Evolutionary conservation across 2,797 vertebrate genomes (phyloP).

Genomic region (Muraenolepis orangiensis): DNA sequence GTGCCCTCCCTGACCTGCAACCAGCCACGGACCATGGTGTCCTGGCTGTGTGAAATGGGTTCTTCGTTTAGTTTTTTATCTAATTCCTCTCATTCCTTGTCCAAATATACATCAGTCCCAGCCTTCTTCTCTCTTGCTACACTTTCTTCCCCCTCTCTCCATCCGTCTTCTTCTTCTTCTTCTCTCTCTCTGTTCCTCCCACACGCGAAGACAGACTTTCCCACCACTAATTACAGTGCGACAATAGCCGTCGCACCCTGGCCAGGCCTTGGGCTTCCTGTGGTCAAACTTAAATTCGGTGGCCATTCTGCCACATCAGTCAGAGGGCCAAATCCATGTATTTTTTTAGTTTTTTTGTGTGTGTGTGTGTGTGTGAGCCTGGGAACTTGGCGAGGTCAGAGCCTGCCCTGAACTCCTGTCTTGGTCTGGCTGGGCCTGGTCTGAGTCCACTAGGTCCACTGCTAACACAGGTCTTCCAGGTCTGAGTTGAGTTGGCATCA

Average conservation of each 20-base stretch:
- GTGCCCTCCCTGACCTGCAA: slow-evolving; percentile 18
- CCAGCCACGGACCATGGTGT: not conserved
- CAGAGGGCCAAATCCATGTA: slow-evolving; percentile 35
- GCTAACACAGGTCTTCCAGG: not conserved
- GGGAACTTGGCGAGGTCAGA: not conserved
- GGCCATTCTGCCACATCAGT: slow-evolving; percentile 47
- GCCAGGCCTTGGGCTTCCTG: slow-evolving; percentile 54
- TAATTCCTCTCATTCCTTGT: slow-evolving; percentile 19
- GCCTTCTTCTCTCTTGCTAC: not conserved
- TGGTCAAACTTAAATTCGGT: slow-evolving; percentile 52
- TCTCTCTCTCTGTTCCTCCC: not conserved
- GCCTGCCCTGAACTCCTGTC: not conserved
- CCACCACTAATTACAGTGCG: slow-evolving; percentile 50
- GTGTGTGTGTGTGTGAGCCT: slow-evolving; percentile 3
- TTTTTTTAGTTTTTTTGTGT: slow-evolving; percentile 32
- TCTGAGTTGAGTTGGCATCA: not conserved
- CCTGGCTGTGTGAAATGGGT: slow-evolving; percentile 17
- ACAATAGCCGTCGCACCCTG: slow-evolving; percentile 45
- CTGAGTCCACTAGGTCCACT: not conserved
- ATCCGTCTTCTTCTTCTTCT: not conserved
- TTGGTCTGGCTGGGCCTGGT: not conserved
- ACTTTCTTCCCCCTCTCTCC: not conserved
- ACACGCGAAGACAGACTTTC: slow-evolving; percentile 28
- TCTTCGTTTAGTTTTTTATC: too few relatives aligned
- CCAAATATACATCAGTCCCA: slow-evolving; percentile 4